phyloP scores from a whole-genome alignment of 2,888 invertebrate species.

The Leptinotarsa haldemani region DNA sequence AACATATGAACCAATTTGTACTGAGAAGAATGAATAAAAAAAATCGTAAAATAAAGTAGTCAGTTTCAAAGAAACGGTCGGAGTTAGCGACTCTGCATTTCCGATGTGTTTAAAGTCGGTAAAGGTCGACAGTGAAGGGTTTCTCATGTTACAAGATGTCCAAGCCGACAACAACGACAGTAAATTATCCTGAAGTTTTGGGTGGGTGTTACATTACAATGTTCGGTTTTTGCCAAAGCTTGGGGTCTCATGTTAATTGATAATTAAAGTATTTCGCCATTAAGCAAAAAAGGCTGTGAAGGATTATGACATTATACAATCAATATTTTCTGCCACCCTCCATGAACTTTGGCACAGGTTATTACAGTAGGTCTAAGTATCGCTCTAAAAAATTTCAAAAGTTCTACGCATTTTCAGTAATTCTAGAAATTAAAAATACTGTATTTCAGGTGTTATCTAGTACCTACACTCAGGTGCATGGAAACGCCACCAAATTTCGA shows the following conservation, averaged over 20 bases:
- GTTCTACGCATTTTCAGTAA: too few species aligned
- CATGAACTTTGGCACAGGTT: too few species aligned
- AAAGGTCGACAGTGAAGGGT: conserved; percentile 34
- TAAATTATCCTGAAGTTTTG: conserved; percentile 23
- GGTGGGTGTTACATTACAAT: conserved; percentile 20
- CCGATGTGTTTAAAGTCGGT: conserved; percentile 43
- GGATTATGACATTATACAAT: too few species aligned
- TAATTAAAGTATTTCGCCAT: too few species aligned
- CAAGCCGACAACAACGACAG: conserved; percentile 16
- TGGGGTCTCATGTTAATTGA: background rate
- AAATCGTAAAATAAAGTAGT: conserved; percentile 52
- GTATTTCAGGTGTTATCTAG: too few species aligned
- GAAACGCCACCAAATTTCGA: too few species aligned
- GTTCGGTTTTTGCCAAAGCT: conserved; percentile 1
- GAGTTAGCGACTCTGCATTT: conserved; percentile 41
- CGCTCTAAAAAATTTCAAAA: too few species aligned
- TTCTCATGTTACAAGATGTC: conserved; percentile 40
- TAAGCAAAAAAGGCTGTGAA: too few species aligned
- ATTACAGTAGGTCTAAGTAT: too few species aligned
- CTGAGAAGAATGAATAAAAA: conserved; percentile 49
- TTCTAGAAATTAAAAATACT: too few species aligned
- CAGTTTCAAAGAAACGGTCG: conserved; percentile 54
- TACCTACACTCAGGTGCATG: too few species aligned
- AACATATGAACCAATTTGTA: conserved; percentile 57
- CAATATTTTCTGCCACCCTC: too few species aligned